phyloP scores from a whole-genome alignment of 2,797 vertebrate species.

The Sebastes minor region DNA sequence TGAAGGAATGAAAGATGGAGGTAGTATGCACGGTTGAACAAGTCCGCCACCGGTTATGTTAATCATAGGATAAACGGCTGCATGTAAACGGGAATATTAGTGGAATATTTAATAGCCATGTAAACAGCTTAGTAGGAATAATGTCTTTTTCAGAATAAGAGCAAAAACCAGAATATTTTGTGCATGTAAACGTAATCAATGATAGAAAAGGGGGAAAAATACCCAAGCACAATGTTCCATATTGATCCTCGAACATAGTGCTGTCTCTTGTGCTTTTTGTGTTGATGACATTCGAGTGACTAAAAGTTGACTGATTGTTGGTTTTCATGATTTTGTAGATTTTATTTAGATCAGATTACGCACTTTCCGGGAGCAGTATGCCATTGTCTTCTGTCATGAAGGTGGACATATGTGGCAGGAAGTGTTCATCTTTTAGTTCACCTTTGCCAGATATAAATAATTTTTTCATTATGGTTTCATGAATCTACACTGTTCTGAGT shows the following conservation, averaged over 20 bases:
- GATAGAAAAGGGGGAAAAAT: background rate
- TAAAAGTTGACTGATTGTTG: background rate
- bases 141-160: too few species aligned
- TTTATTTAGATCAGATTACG: background rate
- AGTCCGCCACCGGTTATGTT: too few species aligned
- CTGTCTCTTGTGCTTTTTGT: background rate
- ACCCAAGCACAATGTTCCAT: background rate
- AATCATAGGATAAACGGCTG: too few species aligned
- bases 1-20: too few species aligned
- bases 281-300: background rate
- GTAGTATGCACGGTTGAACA: too few species aligned
- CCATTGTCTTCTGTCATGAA: background rate
- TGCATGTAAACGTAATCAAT: background rate
- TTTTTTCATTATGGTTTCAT: background rate
- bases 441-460: background rate
- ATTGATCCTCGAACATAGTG: background rate
- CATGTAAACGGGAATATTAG: too few species aligned
- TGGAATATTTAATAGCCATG: too few species aligned
- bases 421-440: background rate
- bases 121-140: too few species aligned
- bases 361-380: background rate
- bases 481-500: background rate
- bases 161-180: too few species aligned
- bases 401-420: background rate
- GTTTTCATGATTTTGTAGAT: background rate